These are phyloP conservation scores for Hydrotaea diabolus DNA, from an alignment of 2,888 invertebrate species.

Conservation along the genomic window DNA sequence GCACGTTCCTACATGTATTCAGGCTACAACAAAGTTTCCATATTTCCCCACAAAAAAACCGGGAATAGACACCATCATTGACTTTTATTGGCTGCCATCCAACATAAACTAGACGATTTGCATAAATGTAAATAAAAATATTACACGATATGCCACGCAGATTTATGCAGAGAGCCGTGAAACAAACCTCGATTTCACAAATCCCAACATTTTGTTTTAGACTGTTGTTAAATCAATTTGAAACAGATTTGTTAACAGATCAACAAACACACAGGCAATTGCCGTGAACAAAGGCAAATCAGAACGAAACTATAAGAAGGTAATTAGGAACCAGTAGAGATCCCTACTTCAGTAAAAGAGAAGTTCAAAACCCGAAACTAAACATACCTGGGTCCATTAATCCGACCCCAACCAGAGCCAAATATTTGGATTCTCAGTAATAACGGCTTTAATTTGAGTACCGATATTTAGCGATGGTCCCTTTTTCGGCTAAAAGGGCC, in stretches of 20 bases:
- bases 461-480: no score
- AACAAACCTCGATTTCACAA: not conserved
- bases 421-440: no score
- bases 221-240: constrained; percentile 54
- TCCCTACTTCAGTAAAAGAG: no score
- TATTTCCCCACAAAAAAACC: no score
- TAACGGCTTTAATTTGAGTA: no score
- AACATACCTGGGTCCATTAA: no score
- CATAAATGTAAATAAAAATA: constrained; percentile 5
- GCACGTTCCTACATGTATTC: no score
- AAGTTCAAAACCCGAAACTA: no score
- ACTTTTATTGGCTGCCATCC: not conserved
- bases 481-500: no score
- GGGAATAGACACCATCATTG: not conserved
- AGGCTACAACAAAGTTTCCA: not conserved
- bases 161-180: not conserved
- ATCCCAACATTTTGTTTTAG: not conserved
- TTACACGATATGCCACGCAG: constrained; percentile 9
- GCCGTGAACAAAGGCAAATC: not conserved
- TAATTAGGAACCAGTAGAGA: no score
- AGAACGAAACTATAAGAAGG: no score
- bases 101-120: not conserved
- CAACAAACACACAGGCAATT: constrained; percentile 59
- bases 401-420: no score
- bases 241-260: constrained; percentile 56